Percentiles rank a stretch among this genome's conserved stretches.
These are phyloP conservation scores for Gambusia holbrooki DNA, from an alignment of 2,113 vertebrate species.

Conservation along the genomic window DNA sequence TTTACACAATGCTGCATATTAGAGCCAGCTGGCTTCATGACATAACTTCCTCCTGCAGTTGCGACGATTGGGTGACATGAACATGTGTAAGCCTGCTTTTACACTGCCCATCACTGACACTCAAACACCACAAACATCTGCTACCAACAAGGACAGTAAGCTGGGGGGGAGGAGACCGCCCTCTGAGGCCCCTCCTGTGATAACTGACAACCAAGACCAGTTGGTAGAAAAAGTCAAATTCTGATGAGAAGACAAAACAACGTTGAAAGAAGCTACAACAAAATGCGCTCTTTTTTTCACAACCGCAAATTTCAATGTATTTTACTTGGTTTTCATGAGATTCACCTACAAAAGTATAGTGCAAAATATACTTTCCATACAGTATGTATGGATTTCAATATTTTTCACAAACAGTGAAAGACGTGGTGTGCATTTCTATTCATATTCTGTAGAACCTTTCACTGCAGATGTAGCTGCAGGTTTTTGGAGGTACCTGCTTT, in stretches of 20 bases:
- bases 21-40: slow-evolving; percentile 73
- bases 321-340: too few relatives aligned
- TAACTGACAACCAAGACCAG: slow-evolving; percentile 28
- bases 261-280: not conserved
- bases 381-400: too few relatives aligned
- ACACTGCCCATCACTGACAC: slow-evolving; percentile 77
- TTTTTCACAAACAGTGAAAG: too few relatives aligned
- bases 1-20: slow-evolving; percentile 61
- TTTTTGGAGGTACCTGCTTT: too few relatives aligned
- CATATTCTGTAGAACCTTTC: too few relatives aligned
- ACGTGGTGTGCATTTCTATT: too few relatives aligned
- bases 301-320: not conserved
- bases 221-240: slow-evolving; percentile 19
- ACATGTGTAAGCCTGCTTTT: slow-evolving; percentile 69
- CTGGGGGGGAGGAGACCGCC: not conserved
- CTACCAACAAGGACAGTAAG: slow-evolving; percentile 50
- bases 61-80: slow-evolving; percentile 65
- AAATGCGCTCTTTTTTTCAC: not conserved
- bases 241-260: slow-evolving; percentile 30
- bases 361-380: too few relatives aligned
- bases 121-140: slow-evolving; percentile 66
- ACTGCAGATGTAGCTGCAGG: too few relatives aligned
- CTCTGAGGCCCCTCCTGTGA: slow-evolving; percentile 12
- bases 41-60: slow-evolving; percentile 73
- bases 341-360: not conserved